Base-by-base conservation (phyloP, 2,797 vertebrate genomes). In the Typhlichthys eigenmanni region DNA sequence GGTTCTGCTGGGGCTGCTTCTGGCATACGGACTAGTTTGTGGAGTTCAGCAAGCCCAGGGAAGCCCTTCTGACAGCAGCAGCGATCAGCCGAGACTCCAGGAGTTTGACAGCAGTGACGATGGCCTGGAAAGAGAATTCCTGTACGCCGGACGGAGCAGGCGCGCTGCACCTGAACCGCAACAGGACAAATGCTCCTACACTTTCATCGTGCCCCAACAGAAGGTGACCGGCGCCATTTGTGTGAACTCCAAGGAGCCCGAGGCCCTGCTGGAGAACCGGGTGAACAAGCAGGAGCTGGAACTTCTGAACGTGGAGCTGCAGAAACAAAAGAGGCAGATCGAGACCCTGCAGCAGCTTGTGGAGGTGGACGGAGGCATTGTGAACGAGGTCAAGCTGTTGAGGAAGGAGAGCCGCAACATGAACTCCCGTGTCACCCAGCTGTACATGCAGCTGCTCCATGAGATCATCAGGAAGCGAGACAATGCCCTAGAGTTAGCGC, bases 381-480 rank as follows among this genome's bases (percentile, higher is more conserved):
- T 98, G 63, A 99, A 96, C 0, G 98, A 99, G 88, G 97, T 99
- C 64, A 98, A 99, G 78, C 93, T 98, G 69, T 87, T 99, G 75
- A 93, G 98, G 68, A 99, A 98, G 85, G 98, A 98, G 86, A 98
- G 97, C 73, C 93, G 98, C 76, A 99, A 99, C 84, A 98, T 99
- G 98, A 98, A 99, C 92, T 97, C 96, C 0, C 89, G 97, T 6
- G 97, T 99, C 70, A 99, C 98, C 0, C 97, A 98, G 86, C 93
- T 99, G 47, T 99, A 99, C 85, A 99, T 98, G 97, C 98, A 99
- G 90, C 91, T 99, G 68, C 91, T 99, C 62, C 98, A 99, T 2
- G 98, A 99, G 88, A 99, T 99, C 81, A 98, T 99, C 76, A 92
- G 96, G 58, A 98, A 99, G 84, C 91, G 98, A 13, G 98, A 99